These are phyloP conservation scores for Oligia fasciuncula DNA, from an alignment of 2,888 invertebrate genomes.

Conservation along the genomic window DNA sequence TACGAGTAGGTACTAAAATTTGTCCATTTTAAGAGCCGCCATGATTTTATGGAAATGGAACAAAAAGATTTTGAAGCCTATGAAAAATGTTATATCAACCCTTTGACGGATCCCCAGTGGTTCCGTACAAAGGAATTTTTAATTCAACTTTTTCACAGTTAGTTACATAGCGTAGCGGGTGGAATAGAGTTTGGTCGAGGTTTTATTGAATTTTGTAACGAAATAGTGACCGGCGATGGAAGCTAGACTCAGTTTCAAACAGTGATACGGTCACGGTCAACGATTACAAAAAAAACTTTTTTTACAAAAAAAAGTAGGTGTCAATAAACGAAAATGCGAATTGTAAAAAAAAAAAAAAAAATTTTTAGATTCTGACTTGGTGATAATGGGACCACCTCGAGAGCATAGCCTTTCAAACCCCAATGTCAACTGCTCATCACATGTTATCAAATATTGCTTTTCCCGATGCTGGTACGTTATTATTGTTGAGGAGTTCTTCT, in stretches of 20 bases:
- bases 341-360: too few relatives aligned
- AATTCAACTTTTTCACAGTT: conserved; percentile 65
- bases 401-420: too few relatives aligned
- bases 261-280: conserved; percentile 18
- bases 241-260: conserved; percentile 23
- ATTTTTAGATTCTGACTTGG: too few relatives aligned
- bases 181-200: conserved; percentile 45
- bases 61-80: conserved; percentile 49
- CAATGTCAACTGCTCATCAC: too few relatives aligned
- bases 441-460: too few relatives aligned
- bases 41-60: conserved; percentile 43
- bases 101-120: conserved; percentile 51
- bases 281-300: not conserved
- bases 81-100: conserved; percentile 50
- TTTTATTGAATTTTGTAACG: conserved; percentile 63
- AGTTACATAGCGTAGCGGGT: conserved; percentile 48
- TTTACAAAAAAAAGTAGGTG: too few relatives aligned
- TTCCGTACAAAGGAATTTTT: conserved; percentile 61
- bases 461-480: too few relatives aligned
- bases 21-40: conserved; percentile 33
- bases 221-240: conserved; percentile 36
- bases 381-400: too few relatives aligned
- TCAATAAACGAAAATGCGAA: too few relatives aligned
- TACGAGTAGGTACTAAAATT: conserved; percentile 32
- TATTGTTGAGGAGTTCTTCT: too few relatives aligned